phyloP scores from a whole-genome alignment of 2,797 vertebrate species.

The Acridotheres tristis region DNA sequence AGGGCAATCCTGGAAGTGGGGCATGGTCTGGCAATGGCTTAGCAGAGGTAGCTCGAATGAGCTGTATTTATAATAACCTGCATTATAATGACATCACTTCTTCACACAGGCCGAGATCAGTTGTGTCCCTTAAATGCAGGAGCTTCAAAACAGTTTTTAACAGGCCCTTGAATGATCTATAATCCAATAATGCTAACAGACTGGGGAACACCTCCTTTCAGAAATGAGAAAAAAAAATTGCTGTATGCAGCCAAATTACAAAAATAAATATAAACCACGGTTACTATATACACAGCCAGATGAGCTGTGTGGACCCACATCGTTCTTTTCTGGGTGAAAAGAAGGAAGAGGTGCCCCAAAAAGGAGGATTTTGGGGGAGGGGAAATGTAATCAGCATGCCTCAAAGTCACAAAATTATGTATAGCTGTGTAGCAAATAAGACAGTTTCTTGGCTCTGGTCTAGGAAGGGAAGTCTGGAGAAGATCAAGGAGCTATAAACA shows the following conservation, averaged over 20 bases:
- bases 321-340: not conserved
- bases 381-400: not conserved
- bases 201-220: not conserved
- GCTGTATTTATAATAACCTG: not conserved
- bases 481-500: slow-evolving; percentile 43
- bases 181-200: not conserved
- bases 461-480: slow-evolving; percentile 39
- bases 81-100: not conserved
- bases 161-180: not conserved
- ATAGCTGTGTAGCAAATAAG: not conserved
- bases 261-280: not conserved
- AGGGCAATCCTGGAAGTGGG: not conserved
- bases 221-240: not conserved
- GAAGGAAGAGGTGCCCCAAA: not conserved
- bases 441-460: slow-evolving; percentile 13
- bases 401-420: not conserved
- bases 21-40: not conserved
- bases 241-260: not conserved
- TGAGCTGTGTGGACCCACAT: not conserved
- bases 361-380: not conserved
- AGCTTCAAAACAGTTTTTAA: not conserved
- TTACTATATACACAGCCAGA: not conserved
- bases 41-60: not conserved
- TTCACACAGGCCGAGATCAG: not conserved
- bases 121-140: not conserved